These are phyloP conservation scores for Reinhardtius hippoglossoides DNA, from an alignment of 2,113 vertebrate species.

Conservation along the genomic window DNA sequence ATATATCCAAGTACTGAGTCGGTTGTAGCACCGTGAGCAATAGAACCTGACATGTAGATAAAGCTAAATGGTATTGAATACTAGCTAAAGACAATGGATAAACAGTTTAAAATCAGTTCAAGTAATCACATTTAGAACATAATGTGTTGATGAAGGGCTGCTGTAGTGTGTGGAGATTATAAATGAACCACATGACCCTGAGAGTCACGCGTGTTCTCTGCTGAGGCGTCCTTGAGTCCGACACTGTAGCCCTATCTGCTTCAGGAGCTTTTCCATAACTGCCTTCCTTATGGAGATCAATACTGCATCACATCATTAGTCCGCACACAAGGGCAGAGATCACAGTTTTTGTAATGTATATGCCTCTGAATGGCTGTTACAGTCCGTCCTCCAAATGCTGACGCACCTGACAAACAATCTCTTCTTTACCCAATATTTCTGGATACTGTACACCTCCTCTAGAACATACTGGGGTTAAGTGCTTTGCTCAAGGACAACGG, in stretches of 20 bases:
- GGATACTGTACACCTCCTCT: constrained; percentile 37
- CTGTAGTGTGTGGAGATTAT: background rate
- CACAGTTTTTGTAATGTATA: constrained; percentile 57
- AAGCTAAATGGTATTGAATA: too few relatives aligned
- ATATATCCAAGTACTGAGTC: too few relatives aligned
- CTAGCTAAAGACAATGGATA: background rate
- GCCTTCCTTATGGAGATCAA: constrained; percentile 63
- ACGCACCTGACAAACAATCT: constrained; percentile 42
- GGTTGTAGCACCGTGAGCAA: too few relatives aligned
- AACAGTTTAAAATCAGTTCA: background rate
- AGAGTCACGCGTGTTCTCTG: background rate
- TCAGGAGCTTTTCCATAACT: constrained; percentile 37
- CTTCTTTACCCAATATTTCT: constrained; percentile 18
- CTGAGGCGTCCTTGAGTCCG: constrained; percentile 47
- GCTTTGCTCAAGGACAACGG: constrained; percentile 58
- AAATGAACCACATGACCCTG: constrained; percentile 21
- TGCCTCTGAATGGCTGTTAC: constrained; percentile 41
- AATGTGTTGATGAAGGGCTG: background rate
- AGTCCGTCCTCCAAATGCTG: constrained; percentile 28
- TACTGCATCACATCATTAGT: constrained; percentile 60
- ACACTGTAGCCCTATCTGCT: constrained; percentile 21
- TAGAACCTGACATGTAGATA: too few relatives aligned
- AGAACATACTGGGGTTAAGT: constrained; percentile 44
- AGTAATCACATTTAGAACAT: background rate
- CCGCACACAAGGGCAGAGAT: constrained; percentile 59